These are phyloP conservation scores for Dendronephthya gigantea DNA, from an alignment of 64 coral and sea anemone genomes.

Conservation along the genomic window DNA sequence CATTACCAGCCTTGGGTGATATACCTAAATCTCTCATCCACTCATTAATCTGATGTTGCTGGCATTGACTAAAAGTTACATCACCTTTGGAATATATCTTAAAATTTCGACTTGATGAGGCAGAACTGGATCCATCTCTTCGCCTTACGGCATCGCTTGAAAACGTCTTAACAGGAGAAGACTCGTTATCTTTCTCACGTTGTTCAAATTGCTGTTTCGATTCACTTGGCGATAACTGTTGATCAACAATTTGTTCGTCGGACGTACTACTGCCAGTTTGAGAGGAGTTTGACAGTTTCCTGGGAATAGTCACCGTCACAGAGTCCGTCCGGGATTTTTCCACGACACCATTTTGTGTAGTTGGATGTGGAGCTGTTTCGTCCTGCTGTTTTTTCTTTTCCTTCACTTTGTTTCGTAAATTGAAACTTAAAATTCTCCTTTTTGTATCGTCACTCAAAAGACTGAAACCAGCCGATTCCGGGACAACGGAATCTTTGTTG, in stretches of 20 bases:
- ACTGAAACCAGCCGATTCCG: constrained; percentile 40
- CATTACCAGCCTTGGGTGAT: constrained; percentile 48
- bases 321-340: neutral
- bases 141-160: neutral
- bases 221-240: neutral
- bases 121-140: neutral
- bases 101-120: neutral
- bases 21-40: constrained; percentile 42
- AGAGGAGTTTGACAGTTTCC: neutral
- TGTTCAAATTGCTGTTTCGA: neutral
- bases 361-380: neutral
- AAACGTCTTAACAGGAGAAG: neutral
- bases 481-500: constrained; percentile 20
- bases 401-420: constrained; percentile 70
- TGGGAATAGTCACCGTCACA: neutral
- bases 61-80: neutral
- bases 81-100: constrained; percentile 6
- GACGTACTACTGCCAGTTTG: neutral
- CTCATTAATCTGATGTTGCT: constrained; percentile 5
- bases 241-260: neutral
- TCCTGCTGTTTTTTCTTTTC: constrained; percentile 64
- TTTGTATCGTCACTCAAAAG: constrained; percentile 67
- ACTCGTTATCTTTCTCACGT: neutral
- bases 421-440: constrained; percentile 58
- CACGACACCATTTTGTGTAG: neutral